Base-by-base conservation (phyloP, 2,797 vertebrate species). In the Onychomys arenicola region DNA sequence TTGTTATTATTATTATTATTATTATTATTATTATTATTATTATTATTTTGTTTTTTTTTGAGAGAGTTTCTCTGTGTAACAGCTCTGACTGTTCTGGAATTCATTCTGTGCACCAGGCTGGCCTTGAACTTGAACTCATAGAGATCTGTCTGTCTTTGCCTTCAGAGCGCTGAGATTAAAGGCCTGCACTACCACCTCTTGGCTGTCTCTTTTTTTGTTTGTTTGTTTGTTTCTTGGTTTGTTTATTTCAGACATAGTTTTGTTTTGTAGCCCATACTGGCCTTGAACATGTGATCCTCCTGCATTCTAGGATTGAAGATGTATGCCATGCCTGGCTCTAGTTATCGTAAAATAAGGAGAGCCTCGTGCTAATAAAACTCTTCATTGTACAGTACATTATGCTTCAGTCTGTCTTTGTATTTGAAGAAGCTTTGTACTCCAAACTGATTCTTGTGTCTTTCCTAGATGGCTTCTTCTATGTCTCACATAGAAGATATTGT, bases 391-490 rank as follows among this genome's bases (percentile, higher is more conserved):
- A 67, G 78, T 77, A 27, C 59, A 23, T 49, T 61, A 46, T 78
- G 10, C 40, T 23, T 59, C 61, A 67, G 5, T 61, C 61, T 80
- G 32, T 80, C 63, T 88, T 87, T 59, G 32, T 11, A 61, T 88
- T 87, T 69, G 32, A 93, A 67, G 29, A 46, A 83, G n/a, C 17
- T 52, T 63, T 93, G 71, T 52, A 61, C 1, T 14, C 9, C 27
- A n/a, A 89, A 55, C 29, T 83, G 86, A n/a, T 65, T 75, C 81
- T 89, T 65, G 19, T 93, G 27, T 90, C 37, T 59, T 83, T 83
- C 49, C 7, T 67, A n/a, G 46, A 21, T 83, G n/a, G 9, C 37
- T 65, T 63, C 81, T 75, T 94, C 3, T 57, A 59, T 76, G 27
- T 52, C 13, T 52, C 52, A 52, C 21, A 23, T 83, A 61, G 37